Conservation (phyloP, 2,888 invertebrate genomes). For the Drosophila pseudotakahashii region DNA sequence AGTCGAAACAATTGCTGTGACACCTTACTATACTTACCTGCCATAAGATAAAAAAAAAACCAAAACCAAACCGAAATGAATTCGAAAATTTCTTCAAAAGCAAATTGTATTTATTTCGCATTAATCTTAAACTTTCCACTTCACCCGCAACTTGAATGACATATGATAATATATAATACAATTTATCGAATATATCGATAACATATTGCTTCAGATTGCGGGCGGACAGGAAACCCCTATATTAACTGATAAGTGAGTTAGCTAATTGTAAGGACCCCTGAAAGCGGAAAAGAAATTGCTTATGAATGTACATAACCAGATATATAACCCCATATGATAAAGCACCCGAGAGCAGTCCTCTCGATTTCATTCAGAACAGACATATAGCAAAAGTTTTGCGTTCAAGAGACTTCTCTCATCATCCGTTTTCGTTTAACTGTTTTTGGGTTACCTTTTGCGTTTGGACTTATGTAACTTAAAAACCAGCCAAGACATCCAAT, state of each 20-base stretch:
- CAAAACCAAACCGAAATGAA: slow-evolving; percentile 42
- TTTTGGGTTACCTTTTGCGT: slow-evolving; percentile 29
- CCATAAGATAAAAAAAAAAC: slow-evolving; percentile 34
- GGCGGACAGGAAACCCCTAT: slow-evolving; percentile 7
- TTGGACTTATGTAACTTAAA: slow-evolving; percentile 22
- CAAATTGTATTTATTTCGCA: slow-evolving; percentile 72
- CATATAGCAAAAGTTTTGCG: slow-evolving; percentile 46
- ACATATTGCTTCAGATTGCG: slow-evolving; percentile 7
- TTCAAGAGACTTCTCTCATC: slow-evolving; percentile 43
- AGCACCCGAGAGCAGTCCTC: slow-evolving; percentile 37
- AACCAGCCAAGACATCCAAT: slow-evolving; percentile 67
- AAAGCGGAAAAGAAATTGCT: slow-evolving; percentile 38
- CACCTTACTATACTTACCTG: slow-evolving; percentile 77
- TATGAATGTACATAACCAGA: slow-evolving; percentile 48
- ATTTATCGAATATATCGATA: too few species aligned
- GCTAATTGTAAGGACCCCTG: slow-evolving; percentile 66
- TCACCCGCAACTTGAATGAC: slow-evolving; percentile 46
- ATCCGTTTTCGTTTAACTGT: slow-evolving; percentile 31
- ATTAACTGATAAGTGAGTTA: slow-evolving; percentile 38
- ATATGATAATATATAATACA: not conserved
- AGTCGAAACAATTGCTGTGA: slow-evolving; percentile 69
- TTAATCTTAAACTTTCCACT: slow-evolving; percentile 19
- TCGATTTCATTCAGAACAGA: slow-evolving; percentile 47
- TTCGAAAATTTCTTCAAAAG: slow-evolving; percentile 54
- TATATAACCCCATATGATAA: slow-evolving; percentile 41